These are phyloP conservation scores for Pseudachorutes palmiensis DNA, from an alignment of 1,140 invertebrate genomes.

Conservation along the genomic window DNA sequence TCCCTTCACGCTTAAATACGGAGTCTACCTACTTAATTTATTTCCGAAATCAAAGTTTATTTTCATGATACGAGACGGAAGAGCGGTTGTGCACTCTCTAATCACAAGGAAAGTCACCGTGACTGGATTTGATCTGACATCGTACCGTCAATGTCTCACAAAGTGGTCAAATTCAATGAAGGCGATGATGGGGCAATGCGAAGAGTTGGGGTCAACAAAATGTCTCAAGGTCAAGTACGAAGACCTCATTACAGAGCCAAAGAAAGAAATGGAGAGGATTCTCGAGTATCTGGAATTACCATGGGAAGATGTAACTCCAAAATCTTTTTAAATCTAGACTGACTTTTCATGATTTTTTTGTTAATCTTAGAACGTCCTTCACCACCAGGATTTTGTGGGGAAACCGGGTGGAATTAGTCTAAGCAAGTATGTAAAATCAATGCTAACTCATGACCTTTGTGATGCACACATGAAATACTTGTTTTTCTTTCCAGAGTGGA, in stretches of 20 bases:
- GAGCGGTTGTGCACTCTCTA: conserved; percentile 96
- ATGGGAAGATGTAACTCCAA: conserved; percentile 68
- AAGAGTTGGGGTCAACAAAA: conserved; percentile 66
- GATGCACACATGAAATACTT: no score
- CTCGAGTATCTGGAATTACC: conserved; percentile 83
- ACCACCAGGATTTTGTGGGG: conserved; percentile 95
- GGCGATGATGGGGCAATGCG: conserved; percentile 90
- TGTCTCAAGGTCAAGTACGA: conserved; percentile 94
- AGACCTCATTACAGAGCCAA: conserved; percentile 89
- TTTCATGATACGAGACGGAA: conserved; percentile 94
- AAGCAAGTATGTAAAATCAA: conserved; percentile 71
- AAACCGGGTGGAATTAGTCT: conserved; percentile 85
- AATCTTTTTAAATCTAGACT: background rate
- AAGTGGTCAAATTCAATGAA: conserved; percentile 95
- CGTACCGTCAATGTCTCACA: conserved; percentile 83
- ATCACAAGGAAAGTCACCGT: conserved; percentile 96
- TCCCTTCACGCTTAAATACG: conserved; percentile 92
- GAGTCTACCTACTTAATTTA: conserved; percentile 58
- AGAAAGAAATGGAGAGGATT: conserved; percentile 79
- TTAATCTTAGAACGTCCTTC: conserved; percentile 53
- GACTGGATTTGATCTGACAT: conserved; percentile 90
- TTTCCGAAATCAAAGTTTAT: conserved; percentile 83
- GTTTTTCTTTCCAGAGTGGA: no score
- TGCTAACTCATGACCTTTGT: no score
- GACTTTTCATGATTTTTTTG: background rate